These are phyloP conservation scores for Eolophus roseicapilla DNA, from an alignment of 2,113 vertebrate species.

Conservation along the genomic window DNA sequence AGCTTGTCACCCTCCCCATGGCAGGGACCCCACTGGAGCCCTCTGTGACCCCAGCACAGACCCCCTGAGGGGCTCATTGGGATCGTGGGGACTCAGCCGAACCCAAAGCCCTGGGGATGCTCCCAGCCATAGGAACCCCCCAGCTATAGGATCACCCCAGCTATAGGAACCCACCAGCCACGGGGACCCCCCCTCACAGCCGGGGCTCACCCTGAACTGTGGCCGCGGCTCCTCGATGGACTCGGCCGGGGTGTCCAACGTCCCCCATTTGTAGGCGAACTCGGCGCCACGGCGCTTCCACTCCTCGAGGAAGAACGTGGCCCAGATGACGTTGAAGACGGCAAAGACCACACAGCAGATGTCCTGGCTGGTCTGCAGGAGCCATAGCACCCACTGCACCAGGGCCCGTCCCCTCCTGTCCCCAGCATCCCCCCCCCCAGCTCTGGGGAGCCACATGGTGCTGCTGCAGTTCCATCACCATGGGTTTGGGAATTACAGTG, in stretches of 20 bases:
- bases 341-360: conserved; percentile 96
- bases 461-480: background rate
- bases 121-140: too few relatives aligned
- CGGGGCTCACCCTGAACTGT: conserved; percentile 87
- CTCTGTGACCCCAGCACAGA: fast-evolving
- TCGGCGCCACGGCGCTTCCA: conserved; percentile 95
- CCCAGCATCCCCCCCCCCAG: fast-evolving
- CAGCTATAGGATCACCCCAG: too few relatives aligned
- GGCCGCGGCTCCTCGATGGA: conserved; percentile 92
- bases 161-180: too few relatives aligned
- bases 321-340: conserved; percentile 96
- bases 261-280: conserved; percentile 97
- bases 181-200: fast-evolving
- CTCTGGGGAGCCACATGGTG: fast-evolving
- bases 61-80: fast-evolving
- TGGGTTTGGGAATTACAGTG: fast-evolving
- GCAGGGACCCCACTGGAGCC: fast-evolving
- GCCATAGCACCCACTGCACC: background rate
- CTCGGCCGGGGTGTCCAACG: conserved; percentile 86
- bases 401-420: background rate
- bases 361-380: conserved; percentile 90
- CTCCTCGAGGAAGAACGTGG: conserved; percentile 93
- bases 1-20: background rate
- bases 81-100: fast-evolving
- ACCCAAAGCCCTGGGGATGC: background rate